phyloP scores from a whole-genome alignment of 1,140 invertebrate species.

The Chironomus tepperi region DNA sequence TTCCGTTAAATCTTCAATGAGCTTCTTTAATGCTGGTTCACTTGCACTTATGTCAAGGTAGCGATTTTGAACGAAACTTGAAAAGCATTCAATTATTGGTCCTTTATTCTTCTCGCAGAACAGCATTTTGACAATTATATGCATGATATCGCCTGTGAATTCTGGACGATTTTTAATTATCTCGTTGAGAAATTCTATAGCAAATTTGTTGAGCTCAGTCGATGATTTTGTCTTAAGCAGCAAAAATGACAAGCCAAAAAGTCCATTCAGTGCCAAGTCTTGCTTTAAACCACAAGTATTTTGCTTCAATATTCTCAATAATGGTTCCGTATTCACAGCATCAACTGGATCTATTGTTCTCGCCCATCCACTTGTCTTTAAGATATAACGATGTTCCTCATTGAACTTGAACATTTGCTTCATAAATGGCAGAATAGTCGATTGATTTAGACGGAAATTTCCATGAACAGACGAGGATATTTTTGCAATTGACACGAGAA shows the following conservation, averaged over 20 bases:
- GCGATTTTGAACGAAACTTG: not conserved
- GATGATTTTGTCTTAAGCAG: not conserved
- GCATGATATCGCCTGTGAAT: not conserved
- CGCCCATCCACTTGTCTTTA: not conserved
- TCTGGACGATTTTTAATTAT: not conserved
- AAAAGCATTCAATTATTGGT: not conserved
- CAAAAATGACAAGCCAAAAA: not conserved
- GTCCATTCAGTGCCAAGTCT: not conserved
- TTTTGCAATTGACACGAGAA: slow-evolving; percentile 1
- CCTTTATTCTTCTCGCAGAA: not conserved
- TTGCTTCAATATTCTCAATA: not conserved
- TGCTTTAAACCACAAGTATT: not conserved
- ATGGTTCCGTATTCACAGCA: not conserved
- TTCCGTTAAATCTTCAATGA: not conserved
- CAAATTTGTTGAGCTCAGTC: not conserved
- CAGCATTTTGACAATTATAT: not conserved
- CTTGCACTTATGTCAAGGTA: not conserved
- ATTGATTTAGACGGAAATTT: slow-evolving; percentile 1
- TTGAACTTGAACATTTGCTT: slow-evolving; percentile 6
- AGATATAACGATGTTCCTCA: not conserved
- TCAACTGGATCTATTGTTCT: not conserved
- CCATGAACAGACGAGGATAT: not conserved
- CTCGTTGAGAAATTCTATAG: not conserved
- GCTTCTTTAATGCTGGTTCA: not conserved
- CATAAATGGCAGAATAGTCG: not conserved